phyloP scores from a whole-genome alignment of 2,113 vertebrate genomes.

The Morone chrysops region DNA sequence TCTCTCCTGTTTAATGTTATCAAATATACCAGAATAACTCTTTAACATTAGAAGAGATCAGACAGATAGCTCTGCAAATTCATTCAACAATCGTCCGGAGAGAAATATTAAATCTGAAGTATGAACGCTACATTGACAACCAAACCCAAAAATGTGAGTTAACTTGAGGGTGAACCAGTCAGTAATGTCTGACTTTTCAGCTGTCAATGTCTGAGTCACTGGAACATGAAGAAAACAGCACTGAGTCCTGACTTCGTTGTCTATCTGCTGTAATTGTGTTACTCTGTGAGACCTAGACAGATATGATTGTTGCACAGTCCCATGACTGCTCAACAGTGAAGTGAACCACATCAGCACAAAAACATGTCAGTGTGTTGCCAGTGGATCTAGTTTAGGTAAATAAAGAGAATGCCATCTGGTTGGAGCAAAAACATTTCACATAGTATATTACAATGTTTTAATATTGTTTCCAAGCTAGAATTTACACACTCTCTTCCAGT shows the following conservation, averaged over 20 bases:
- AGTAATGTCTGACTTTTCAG: constrained; percentile 11
- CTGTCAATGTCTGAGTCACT: constrained; percentile 17
- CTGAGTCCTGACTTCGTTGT: constrained; percentile 35
- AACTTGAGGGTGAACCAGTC: background rate
- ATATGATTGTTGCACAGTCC: constrained; percentile 52
- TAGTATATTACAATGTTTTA: background rate
- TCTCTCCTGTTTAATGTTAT: background rate
- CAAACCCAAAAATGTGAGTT: background rate
- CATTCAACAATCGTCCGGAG: background rate
- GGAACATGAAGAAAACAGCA: constrained; percentile 22
- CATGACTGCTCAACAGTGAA: constrained; percentile 65
- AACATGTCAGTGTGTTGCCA: constrained; percentile 38
- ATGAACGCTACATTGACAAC: background rate
- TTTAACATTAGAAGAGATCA: background rate
- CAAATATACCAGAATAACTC: background rate
- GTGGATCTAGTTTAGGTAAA: background rate
- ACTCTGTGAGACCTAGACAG: constrained; percentile 31
- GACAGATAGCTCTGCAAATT: rapidly evolving
- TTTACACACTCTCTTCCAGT: background rate
- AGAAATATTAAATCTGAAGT: background rate
- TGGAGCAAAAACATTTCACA: constrained; percentile 1
- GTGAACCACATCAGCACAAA: constrained; percentile 30
- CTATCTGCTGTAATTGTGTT: constrained; percentile 70
- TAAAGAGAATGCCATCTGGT: background rate
- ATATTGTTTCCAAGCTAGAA: background rate